A percentile compares a stretch with the other conserved stretches of the same genome.
Conservation (phyloP, 2,113 vertebrate genomes). For the Syngnathus floridae region DNA sequence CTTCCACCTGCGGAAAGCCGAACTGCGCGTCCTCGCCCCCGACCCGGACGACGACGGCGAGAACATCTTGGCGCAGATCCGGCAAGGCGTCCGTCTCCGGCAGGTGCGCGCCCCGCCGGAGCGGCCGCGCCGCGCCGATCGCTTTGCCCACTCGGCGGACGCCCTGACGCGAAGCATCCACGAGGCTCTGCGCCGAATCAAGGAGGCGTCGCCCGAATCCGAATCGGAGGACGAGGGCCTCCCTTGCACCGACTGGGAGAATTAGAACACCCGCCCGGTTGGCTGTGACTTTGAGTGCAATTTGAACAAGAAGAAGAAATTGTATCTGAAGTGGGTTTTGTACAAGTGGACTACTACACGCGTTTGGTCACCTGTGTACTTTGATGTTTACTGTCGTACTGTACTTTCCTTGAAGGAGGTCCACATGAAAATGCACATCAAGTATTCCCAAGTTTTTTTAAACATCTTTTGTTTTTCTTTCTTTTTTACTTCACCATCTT, state of each 20-base stretch:
- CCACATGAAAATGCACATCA: neutral
- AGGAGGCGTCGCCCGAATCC: slow-evolving; percentile 94
- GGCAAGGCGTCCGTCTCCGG: slow-evolving; percentile 91
- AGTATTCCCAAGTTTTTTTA: neutral
- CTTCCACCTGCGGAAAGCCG: slow-evolving; percentile 93
- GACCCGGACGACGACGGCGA: slow-evolving; percentile 89
- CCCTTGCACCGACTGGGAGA: slow-evolving; percentile 93
- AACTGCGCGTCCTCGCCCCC: slow-evolving; percentile 86
- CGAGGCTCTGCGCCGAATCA: slow-evolving; percentile 91
- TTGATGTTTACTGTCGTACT: neutral
- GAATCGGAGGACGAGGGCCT: slow-evolving; percentile 93
- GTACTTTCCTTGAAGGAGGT: neutral
- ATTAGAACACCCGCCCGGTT: slow-evolving; percentile 26
- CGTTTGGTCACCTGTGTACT: neutral
- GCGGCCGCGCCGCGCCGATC: slow-evolving; percentile 76
- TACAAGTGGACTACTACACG: neutral
- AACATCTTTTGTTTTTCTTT: no score
- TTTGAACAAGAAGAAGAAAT: slow-evolving; percentile 36
- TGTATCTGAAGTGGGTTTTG: slow-evolving; percentile 7
- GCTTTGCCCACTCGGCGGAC: slow-evolving; percentile 78
- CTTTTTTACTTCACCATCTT: neutral
- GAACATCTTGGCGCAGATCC: slow-evolving; percentile 97
- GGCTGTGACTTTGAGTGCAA: slow-evolving; percentile 13
- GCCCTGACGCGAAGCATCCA: slow-evolving; percentile 96
- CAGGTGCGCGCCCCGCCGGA: slow-evolving; percentile 82